Percentiles rank a stretch among this genome's conserved stretches.
These are phyloP conservation scores for Lerema accius DNA, from an alignment of 1,140 invertebrate species.

Conservation along the genomic window DNA sequence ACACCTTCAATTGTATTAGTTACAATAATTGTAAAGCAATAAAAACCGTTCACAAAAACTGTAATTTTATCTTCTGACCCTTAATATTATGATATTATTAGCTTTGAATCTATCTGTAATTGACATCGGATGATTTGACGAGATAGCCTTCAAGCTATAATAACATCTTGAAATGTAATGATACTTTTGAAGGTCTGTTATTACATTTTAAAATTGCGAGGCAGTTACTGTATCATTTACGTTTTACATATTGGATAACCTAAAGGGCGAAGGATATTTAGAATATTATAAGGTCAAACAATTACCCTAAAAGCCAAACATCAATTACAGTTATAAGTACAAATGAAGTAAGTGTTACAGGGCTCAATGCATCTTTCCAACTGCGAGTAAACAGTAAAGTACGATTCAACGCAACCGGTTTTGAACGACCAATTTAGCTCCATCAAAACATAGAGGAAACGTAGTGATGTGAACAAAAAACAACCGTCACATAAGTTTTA, in stretches of 20 bases:
- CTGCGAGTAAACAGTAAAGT: slow-evolving; percentile 13
- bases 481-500: slow-evolving; percentile 18
- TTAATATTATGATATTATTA: slow-evolving; percentile 27
- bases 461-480: slow-evolving; percentile 7
- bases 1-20: slow-evolving; percentile 53
- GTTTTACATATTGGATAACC: neutral
- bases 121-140: slow-evolving; percentile 7
- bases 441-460: slow-evolving; percentile 21
- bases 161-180: neutral
- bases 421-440: slow-evolving; percentile 16
- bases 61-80: slow-evolving; percentile 21
- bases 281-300: too few species aligned
- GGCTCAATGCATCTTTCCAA: too few species aligned
- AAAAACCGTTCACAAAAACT: slow-evolving; percentile 29
- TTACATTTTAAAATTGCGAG: neutral
- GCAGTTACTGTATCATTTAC: neutral
- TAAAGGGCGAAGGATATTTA: too few species aligned
- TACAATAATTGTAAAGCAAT: slow-evolving; percentile 29
- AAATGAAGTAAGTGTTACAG: too few species aligned
- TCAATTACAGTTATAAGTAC: too few species aligned
- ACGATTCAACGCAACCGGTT: slow-evolving; percentile 9
- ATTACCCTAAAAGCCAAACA: too few species aligned
- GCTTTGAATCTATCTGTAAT: slow-evolving; percentile 10
- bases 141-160: slow-evolving; percentile 14
- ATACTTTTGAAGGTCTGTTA: neutral